Conservation (phyloP, 2,113 vertebrate genomes). For the Spheniscus mendiculus region DNA sequence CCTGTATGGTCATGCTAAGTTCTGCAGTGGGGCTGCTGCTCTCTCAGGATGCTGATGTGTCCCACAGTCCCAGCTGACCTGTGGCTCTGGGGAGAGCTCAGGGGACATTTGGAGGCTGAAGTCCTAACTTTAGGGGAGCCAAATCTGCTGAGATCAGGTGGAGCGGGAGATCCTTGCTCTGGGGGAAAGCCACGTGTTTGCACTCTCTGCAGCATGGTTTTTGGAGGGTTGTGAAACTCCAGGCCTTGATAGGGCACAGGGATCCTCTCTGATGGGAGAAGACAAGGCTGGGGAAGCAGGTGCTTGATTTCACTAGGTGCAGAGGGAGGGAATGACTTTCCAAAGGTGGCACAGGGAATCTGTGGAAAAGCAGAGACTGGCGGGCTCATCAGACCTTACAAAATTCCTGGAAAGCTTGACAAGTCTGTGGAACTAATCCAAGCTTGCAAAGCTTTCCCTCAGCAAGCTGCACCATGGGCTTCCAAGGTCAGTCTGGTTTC, state of each 20-base stretch:
- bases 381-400: not conserved
- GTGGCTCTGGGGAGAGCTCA: not conserved
- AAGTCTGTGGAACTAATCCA: not conserved
- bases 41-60: not conserved
- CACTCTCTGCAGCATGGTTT: accelerated
- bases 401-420: not conserved
- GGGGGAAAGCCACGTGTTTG: not conserved
- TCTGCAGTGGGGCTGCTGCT: not conserved
- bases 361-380: not conserved
- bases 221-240: not conserved
- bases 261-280: not conserved
- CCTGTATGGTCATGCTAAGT: not conserved
- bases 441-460: not conserved
- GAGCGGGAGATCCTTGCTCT: not conserved
- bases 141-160: not conserved
- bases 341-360: not conserved
- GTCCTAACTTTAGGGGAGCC: not conserved
- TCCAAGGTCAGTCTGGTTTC: not conserved
- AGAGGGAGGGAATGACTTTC: not conserved
- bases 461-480: not conserved
- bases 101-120: not conserved
- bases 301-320: not conserved
- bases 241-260: not conserved
- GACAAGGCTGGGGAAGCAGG: not conserved
- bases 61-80: not conserved